A percentile compares a stretch with the other conserved stretches of the same genome.
These are phyloP conservation scores for Habrosyne pyritoides DNA, from an alignment of 2,888 invertebrate species.

Conservation along the genomic window DNA sequence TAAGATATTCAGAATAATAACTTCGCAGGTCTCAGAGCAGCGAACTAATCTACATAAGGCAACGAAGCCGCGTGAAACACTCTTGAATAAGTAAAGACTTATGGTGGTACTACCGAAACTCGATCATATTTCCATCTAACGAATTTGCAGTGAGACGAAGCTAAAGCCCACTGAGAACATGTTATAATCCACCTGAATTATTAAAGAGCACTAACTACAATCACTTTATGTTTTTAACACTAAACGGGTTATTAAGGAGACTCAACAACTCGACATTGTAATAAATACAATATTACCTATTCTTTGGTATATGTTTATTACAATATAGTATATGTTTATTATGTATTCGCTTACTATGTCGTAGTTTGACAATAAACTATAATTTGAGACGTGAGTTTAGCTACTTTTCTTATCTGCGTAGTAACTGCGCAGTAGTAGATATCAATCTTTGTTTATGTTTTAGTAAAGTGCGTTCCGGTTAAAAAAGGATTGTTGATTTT, in stretches of 20 bases:
- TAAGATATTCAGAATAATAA: conserved; percentile 30
- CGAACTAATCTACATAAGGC: conserved; percentile 51
- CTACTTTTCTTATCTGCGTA: background rate
- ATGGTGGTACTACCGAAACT: conserved; percentile 16
- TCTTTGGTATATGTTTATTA: no score
- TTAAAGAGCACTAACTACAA: background rate
- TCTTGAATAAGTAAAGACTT: conserved; percentile 52
- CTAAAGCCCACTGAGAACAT: background rate
- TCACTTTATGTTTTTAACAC: background rate
- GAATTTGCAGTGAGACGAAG: background rate
- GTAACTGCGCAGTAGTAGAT: background rate
- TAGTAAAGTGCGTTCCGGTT: background rate
- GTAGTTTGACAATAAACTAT: background rate
- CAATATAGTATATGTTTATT: no score
- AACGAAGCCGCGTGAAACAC: conserved; percentile 31
- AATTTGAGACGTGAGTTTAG: background rate
- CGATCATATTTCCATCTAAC: conserved; percentile 22
- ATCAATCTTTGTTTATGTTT: background rate
- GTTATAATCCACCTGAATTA: background rate
- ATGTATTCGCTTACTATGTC: no score
- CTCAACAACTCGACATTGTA: background rate
- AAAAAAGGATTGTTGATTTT: background rate
- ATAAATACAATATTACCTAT: no score
- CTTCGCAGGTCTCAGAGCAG: conserved; percentile 22
- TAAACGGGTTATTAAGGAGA: no score